A percentile compares a stretch with the other conserved stretches of the same genome.
Evolutionary conservation across 2,888 invertebrate genomes (phyloP).

Genomic region (Mylabris sibirica): DNA sequence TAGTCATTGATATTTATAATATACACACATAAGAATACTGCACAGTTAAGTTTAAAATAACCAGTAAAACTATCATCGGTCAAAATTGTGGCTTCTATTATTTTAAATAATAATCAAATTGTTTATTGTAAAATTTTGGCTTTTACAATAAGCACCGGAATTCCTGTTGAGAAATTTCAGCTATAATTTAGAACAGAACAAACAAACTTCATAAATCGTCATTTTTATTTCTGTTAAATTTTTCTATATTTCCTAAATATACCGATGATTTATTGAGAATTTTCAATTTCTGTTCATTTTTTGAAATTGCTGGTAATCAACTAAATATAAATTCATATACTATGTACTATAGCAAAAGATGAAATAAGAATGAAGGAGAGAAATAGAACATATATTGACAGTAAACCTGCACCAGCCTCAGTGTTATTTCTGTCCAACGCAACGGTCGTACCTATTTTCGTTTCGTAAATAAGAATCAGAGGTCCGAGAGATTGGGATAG

Average conservation of each 20-base stretch:
- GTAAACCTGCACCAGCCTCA: conserved; percentile 47
- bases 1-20: conserved; percentile 11
- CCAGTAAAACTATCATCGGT: no score
- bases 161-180: background rate
- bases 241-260: conserved; percentile 19
- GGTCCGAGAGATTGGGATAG: conserved; percentile 40
- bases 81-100: background rate
- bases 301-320: conserved; percentile 33
- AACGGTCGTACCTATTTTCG: conserved; percentile 52
- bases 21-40: background rate
- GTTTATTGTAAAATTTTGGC: background rate
- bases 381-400: conserved; percentile 34
- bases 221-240: background rate
- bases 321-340: conserved; percentile 35
- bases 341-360: background rate
- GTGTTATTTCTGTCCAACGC: conserved; percentile 52
- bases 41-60: background rate
- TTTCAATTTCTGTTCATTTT: conserved; percentile 14
- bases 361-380: background rate
- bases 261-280: conserved; percentile 19
- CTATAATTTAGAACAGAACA: background rate
- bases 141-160: background rate
- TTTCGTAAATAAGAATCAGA: conserved; percentile 51
- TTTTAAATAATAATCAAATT: background rate
- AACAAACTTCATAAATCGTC: conserved; percentile 7